phyloP scores from a whole-genome alignment of 1,140 invertebrate genomes.

The Pantala flavescens region DNA sequence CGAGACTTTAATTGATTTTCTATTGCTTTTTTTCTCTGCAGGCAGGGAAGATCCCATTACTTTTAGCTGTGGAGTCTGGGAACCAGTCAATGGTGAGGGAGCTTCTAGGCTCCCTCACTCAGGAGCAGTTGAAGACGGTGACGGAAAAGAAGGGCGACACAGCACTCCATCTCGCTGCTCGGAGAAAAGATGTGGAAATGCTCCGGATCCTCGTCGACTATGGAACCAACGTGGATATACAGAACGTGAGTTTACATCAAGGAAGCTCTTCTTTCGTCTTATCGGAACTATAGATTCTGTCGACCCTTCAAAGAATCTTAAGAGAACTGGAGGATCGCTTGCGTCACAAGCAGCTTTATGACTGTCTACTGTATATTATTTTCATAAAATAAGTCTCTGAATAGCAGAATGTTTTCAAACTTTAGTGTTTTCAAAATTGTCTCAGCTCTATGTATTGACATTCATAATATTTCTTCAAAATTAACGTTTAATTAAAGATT shows the following conservation, averaged over 20 bases:
- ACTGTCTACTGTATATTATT: too few species aligned
- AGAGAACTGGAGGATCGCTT: too few species aligned
- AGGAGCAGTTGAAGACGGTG: slow-evolving; percentile 60
- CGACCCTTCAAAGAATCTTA: too few species aligned
- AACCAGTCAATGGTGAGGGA: slow-evolving; percentile 88
- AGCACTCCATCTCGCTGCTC: slow-evolving; percentile 80
- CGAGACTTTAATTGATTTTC: too few species aligned
- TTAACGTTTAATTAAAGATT: too few species aligned
- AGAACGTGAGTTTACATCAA: slow-evolving; percentile 56
- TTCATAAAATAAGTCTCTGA: neutral
- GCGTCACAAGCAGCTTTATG: too few species aligned
- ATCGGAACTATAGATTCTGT: too few species aligned
- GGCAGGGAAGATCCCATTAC: slow-evolving; percentile 86
- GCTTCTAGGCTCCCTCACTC: slow-evolving; percentile 69
- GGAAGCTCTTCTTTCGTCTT: neutral
- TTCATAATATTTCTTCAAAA: too few species aligned
- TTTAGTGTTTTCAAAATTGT: too few species aligned
- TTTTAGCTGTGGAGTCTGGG: slow-evolving; percentile 83
- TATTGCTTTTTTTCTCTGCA: slow-evolving; percentile 34
- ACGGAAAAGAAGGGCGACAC: slow-evolving; percentile 71
- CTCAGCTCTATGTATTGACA: too few species aligned
- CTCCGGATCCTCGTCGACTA: slow-evolving; percentile 82
- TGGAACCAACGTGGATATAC: slow-evolving; percentile 78
- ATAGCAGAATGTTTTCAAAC: neutral
- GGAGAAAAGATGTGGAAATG: slow-evolving; percentile 83